These are phyloP conservation scores for Morelia viridis DNA, from an alignment of 2,797 vertebrate genomes.

Conservation along the genomic window DNA sequence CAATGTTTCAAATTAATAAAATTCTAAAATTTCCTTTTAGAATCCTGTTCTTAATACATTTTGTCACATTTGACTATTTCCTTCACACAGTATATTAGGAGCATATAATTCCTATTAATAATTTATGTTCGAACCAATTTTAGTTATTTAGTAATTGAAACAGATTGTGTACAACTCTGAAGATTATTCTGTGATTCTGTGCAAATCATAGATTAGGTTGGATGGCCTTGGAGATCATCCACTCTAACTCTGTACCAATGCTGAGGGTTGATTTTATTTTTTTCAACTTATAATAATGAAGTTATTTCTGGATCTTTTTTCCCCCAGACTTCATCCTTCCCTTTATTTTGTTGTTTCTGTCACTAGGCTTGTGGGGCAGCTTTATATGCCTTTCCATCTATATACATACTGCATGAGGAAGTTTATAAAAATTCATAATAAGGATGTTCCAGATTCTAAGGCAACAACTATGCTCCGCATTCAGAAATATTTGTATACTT, in stretches of 20 bases:
- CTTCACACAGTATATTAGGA: not conserved
- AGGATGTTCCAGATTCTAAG: slow-evolving; percentile 9
- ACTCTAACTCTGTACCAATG: not conserved
- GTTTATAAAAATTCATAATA: not conserved
- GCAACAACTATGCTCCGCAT: not conserved
- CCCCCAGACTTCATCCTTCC: not conserved
- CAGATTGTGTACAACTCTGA: not conserved
- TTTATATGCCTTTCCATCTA: slow-evolving; percentile 20
- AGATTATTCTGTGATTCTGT: not conserved
- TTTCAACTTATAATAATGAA: slow-evolving; percentile 1
- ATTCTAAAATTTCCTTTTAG: not conserved
- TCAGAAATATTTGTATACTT: slow-evolving; percentile 22
- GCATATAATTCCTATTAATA: not conserved
- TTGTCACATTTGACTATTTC: not conserved
- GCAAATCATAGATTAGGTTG: not conserved
- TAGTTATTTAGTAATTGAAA: not conserved
- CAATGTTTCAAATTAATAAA: not conserved
- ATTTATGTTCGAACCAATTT: not conserved
- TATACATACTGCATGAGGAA: slow-evolving; percentile 3
- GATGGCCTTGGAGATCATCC: not conserved
- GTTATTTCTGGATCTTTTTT: not conserved
- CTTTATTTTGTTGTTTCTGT: slow-evolving; percentile 12
- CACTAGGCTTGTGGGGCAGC: slow-evolving; percentile 25
- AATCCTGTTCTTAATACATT: not conserved
- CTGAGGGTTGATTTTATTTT: not conserved